These are phyloP conservation scores for Cryptocheilus praepositus DNA, from an alignment of 2,888 invertebrate species.

Conservation along the genomic window DNA sequence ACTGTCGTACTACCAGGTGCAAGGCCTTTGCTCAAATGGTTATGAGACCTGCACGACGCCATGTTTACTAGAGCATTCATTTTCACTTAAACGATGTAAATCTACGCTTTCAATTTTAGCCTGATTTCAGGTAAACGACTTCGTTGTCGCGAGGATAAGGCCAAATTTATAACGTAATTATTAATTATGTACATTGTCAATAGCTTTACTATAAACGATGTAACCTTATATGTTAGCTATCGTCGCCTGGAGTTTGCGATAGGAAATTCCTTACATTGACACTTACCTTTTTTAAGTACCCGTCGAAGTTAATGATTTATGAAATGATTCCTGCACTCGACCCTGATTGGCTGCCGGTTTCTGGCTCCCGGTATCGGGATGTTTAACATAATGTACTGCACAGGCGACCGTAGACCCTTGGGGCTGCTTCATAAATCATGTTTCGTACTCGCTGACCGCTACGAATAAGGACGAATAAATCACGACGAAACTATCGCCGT, in stretches of 20 bases:
- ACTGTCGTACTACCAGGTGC: too few relatives aligned
- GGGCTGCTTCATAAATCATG: constrained; percentile 30
- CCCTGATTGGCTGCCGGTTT: constrained; percentile 20
- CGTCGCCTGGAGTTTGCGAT: background rate
- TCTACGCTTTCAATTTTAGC: too few relatives aligned
- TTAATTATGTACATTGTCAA: too few relatives aligned
- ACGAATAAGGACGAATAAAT: constrained; percentile 35
- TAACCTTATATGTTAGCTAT: too few relatives aligned
- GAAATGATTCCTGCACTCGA: background rate
- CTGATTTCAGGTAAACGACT: too few relatives aligned
- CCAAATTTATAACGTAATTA: too few relatives aligned
- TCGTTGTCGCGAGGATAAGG: too few relatives aligned
- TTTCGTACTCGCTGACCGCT: constrained; percentile 26
- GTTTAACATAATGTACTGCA: constrained; percentile 27
- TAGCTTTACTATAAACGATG: too few relatives aligned
- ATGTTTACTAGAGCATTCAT: too few relatives aligned
- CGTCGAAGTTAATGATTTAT: constrained; percentile 8
- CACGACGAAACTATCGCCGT: constrained; percentile 27
- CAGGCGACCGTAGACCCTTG: constrained; percentile 13
- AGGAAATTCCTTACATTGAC: background rate
- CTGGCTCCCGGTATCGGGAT: constrained; percentile 17
- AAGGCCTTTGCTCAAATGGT: too few relatives aligned
- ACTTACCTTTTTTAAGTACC: background rate
- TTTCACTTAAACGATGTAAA: too few relatives aligned
- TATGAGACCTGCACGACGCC: too few relatives aligned